Evolutionary conservation across 2,797 vertebrate genomes (phyloP).

Genomic region (Amblyraja radiata): DNA sequence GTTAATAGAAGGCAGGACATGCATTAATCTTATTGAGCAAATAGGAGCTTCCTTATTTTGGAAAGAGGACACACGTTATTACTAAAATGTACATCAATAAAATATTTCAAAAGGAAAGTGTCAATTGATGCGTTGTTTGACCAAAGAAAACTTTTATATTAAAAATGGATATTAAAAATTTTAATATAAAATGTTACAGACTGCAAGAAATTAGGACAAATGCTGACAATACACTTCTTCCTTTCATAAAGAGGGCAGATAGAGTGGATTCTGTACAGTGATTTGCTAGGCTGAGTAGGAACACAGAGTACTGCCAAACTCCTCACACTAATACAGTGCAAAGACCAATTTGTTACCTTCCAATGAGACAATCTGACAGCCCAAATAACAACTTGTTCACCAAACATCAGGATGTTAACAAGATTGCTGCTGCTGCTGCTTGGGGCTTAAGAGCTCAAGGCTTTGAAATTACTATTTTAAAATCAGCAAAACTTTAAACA

Average conservation of each 20-base stretch:
- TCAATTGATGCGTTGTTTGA: too few relatives aligned
- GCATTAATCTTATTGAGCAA: not conserved
- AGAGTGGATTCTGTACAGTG: not conserved
- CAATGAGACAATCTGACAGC: too few relatives aligned
- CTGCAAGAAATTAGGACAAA: not conserved
- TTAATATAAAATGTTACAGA: not conserved
- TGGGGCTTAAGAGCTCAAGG: not conserved
- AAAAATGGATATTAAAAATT: not conserved
- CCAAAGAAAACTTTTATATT: not conserved
- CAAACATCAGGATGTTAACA: not conserved
- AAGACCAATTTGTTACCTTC: too few relatives aligned
- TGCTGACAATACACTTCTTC: not conserved
- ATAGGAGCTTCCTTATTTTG: not conserved
- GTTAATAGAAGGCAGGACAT: too few relatives aligned
- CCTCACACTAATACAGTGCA: too few relatives aligned
- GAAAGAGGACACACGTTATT: not conserved
- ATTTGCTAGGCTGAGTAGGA: too few relatives aligned
- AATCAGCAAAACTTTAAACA: not conserved
- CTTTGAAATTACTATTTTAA: not conserved
- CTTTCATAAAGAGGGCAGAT: not conserved
- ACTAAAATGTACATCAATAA: not conserved
- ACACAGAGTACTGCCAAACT: too few relatives aligned
- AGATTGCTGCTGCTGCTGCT: not conserved
- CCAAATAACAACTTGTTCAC: not conserved
- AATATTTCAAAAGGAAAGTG: not conserved